phyloP scores from a whole-genome alignment of 1,140 invertebrate genomes.

The Pachyrhynchus sulphureomaculatus region DNA sequence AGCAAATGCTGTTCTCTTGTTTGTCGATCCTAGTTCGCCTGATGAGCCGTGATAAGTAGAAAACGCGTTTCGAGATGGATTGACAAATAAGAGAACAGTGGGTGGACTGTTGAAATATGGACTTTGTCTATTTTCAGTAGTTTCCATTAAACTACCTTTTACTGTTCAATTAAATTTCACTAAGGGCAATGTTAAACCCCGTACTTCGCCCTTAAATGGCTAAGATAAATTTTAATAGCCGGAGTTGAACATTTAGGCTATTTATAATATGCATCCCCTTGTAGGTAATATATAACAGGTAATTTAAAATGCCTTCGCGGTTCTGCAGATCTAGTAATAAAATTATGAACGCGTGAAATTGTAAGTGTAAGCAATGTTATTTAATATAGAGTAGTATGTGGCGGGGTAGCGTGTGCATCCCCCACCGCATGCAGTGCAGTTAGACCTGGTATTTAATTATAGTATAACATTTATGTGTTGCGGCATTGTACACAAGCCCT shows the following conservation, averaged over 20 bases:
- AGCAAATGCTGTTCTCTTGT: no score
- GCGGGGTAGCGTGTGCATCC: conserved; percentile 21
- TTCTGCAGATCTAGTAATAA: conserved; percentile 44
- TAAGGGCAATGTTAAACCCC: background rate
- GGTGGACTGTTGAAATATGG: no score
- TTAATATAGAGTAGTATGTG: conserved; percentile 45
- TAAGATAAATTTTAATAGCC: background rate
- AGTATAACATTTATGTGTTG: conserved; percentile 28
- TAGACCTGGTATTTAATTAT: conserved; percentile 29
- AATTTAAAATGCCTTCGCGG: conserved; percentile 36
- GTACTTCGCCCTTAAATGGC: background rate
- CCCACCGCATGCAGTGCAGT: conserved; percentile 25
- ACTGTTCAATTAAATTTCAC: no score
- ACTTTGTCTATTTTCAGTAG: no score
- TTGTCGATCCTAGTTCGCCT: no score
- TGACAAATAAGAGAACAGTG: no score
- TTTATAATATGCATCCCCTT: conserved; percentile 12
- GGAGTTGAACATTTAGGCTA: conserved; percentile 10
- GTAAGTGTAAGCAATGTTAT: conserved; percentile 48
- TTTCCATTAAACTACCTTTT: no score
- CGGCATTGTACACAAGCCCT: conserved; percentile 18
- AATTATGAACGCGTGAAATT: conserved; percentile 50
- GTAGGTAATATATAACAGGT: conserved; percentile 28
- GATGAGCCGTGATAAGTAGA: no score
- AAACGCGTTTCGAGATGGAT: no score